A percentile compares a stretch with the other conserved stretches of the same genome.
Evolutionary conservation across 2,797 vertebrate species (phyloP).

Genomic region (Pteropus rufus): DNA sequence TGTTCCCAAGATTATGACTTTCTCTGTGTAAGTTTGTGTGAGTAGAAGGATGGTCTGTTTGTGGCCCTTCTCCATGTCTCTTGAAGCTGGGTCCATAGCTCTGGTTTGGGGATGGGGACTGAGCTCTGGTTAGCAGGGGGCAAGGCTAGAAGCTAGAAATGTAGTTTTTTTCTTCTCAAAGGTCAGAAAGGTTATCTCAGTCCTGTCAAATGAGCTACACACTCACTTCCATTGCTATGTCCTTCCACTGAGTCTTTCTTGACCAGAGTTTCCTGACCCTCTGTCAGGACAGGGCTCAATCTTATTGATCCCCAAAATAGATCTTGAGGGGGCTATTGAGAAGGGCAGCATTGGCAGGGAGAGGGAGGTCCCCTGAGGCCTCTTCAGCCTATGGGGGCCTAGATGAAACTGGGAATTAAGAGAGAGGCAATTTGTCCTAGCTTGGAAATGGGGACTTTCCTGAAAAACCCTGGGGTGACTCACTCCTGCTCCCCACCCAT

Average conservation of each 20-base stretch:
- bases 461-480: not conserved
- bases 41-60: not conserved
- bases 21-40: not conserved
- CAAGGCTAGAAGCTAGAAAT: not conserved
- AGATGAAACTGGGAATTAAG: not conserved
- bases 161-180: not conserved
- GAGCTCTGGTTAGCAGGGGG: not conserved
- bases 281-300: not conserved
- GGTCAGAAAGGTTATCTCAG: not conserved
- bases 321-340: not conserved
- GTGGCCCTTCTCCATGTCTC: not conserved
- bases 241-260: not conserved
- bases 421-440: not conserved
- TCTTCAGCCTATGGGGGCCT: not conserved
- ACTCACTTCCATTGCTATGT: not conserved
- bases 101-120: not conserved
- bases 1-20: not conserved
- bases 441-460: not conserved
- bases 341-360: not conserved
- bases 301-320: not conserved
- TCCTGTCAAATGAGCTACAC: fast-evolving
- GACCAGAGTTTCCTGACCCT: not conserved
- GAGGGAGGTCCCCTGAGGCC: not conserved
- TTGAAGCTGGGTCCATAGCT: not conserved
- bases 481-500: not conserved